These are phyloP conservation scores for Polydrusus cervinus DNA, from an alignment of 2,888 invertebrate genomes.

Conservation along the genomic window DNA sequence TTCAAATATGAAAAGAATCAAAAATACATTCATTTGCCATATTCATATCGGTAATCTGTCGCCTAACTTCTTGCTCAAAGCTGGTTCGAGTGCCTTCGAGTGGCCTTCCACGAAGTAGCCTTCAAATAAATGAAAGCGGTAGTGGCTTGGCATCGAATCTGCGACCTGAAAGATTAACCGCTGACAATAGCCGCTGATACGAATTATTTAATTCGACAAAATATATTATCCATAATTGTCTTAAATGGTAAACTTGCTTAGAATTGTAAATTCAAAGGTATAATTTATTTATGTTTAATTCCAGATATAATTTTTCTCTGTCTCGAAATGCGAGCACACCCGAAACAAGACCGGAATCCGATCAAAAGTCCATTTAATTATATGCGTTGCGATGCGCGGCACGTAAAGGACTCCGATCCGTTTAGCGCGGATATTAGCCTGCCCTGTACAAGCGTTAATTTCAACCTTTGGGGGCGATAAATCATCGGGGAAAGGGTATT, in stretches of 20 bases:
- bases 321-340: conserved; percentile 8
- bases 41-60: no score
- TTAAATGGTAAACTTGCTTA: conserved; percentile 3
- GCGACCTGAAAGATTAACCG: no score
- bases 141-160: no score
- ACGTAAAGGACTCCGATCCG: conserved; percentile 49
- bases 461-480: conserved; percentile 47
- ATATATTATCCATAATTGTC: not conserved
- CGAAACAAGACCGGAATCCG: conserved; percentile 41
- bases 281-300: conserved; percentile 27
- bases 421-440: conserved; percentile 52
- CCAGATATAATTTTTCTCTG: conserved; percentile 26
- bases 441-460: conserved; percentile 52
- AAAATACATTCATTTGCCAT: no score
- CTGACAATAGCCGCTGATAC: no score
- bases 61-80: no score
- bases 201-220: no score
- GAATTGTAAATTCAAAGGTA: not conserved
- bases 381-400: conserved; percentile 44
- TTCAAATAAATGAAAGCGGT: no score
- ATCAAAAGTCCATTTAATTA: conserved; percentile 48
- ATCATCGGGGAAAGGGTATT: conserved; percentile 37
- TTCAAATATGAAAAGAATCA: no score
- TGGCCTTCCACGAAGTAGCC: no score
- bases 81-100: no score